Conservation (phyloP, 2,888 invertebrate species). For the Sussaba pulchella region DNA sequence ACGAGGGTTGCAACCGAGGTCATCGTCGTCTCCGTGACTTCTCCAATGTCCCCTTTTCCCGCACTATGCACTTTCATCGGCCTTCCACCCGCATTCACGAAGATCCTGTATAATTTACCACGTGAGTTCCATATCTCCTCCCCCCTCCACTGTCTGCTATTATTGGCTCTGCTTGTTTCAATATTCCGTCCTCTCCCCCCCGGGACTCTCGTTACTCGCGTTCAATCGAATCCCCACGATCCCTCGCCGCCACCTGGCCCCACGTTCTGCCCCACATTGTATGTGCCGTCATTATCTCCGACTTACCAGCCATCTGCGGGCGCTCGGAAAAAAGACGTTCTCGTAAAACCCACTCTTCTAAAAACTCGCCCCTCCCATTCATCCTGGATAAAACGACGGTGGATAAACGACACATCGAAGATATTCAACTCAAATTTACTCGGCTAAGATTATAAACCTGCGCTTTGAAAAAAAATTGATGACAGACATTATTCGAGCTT, state of each 20-base stretch:
- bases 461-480: too few relatives aligned
- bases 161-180: constrained; percentile 22
- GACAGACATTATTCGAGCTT: too few relatives aligned
- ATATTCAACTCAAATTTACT: too few relatives aligned
- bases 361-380: too few relatives aligned
- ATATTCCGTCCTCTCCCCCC: neutral
- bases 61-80: neutral
- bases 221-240: constrained; percentile 20
- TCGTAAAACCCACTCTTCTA: too few relatives aligned
- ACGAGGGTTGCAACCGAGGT: constrained; percentile 11
- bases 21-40: constrained; percentile 19
- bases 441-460: too few relatives aligned
- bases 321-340: neutral
- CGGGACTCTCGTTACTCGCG: constrained; percentile 1
- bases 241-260: neutral
- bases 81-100: constrained; percentile 1
- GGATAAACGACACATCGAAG: too few relatives aligned
- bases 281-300: neutral
- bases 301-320: neutral
- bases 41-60: neutral
- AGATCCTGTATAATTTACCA: constrained; percentile 58
- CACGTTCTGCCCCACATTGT: neutral
- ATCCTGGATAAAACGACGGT: too few relatives aligned
- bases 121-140: constrained; percentile 5
- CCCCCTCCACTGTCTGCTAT: neutral